Conservation (phyloP, 1,140 invertebrate genomes). For the Leptinotarsa texana region DNA sequence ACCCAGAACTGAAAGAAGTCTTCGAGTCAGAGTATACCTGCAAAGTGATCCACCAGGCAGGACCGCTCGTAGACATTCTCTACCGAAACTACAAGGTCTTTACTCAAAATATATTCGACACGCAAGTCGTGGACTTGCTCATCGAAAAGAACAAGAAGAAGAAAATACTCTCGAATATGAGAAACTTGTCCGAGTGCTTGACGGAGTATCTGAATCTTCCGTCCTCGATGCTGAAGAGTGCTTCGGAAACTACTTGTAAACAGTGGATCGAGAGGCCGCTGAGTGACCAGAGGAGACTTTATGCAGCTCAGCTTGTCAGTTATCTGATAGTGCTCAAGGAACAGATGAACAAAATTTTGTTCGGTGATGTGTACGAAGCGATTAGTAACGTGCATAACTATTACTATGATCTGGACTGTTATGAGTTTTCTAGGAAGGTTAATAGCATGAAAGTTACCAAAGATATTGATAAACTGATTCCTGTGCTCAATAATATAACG, state of each 20-base stretch:
- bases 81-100: constrained; percentile 34
- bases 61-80: constrained; percentile 31
- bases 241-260: constrained; percentile 22
- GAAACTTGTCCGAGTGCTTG: constrained; percentile 32
- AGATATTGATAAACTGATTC: constrained; percentile 32
- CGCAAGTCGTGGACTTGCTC: constrained; percentile 37
- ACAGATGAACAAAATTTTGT: constrained; percentile 29
- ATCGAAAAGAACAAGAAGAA: constrained; percentile 32
- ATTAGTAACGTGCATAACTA: constrained; percentile 33
- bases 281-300: constrained; percentile 32
- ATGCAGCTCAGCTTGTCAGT: constrained; percentile 33
- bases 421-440: constrained; percentile 30
- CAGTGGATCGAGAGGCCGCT: constrained; percentile 34
- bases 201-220: constrained; percentile 38
- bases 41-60: constrained; percentile 37
- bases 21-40: constrained; percentile 36
- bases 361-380: constrained; percentile 31
- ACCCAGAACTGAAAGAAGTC: constrained; percentile 35
- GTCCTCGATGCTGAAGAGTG: constrained; percentile 27
- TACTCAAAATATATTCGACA: constrained; percentile 37
- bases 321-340: constrained; percentile 37
- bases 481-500: background rate
- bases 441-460: constrained; percentile 27
- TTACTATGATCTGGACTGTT: constrained; percentile 31
- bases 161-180: constrained; percentile 12